Conservation (phyloP, 2,888 invertebrate genomes). For the Unio pictorum region DNA sequence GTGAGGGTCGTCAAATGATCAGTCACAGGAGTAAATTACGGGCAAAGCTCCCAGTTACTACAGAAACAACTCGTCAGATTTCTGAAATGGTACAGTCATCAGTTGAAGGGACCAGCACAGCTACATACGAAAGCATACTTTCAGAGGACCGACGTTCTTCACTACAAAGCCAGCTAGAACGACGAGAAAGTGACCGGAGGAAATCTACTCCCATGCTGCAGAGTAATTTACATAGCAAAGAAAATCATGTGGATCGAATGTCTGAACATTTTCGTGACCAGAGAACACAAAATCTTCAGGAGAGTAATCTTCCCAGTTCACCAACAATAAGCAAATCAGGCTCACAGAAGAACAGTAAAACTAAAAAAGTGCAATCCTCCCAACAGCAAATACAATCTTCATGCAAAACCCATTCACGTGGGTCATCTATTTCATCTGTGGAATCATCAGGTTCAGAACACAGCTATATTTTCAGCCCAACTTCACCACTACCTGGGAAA, state of each 20-base stretch:
- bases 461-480: conserved; percentile 21
- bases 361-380: conserved; percentile 14
- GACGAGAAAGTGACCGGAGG: conserved; percentile 33
- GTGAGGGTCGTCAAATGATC: conserved; percentile 49
- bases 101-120: conserved; percentile 47
- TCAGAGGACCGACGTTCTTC: conserved; percentile 42
- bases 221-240: conserved; percentile 6
- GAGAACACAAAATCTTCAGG: conserved; percentile 27
- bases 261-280: conserved; percentile 31
- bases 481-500: conserved; percentile 6
- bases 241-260: conserved; percentile 27
- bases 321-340: conserved; percentile 12
- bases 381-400: conserved; percentile 17
- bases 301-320: conserved; percentile 22
- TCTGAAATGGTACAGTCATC: conserved; percentile 63
- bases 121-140: conserved; percentile 31
- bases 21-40: conserved; percentile 55
- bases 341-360: conserved; percentile 19
- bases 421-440: conserved; percentile 31
- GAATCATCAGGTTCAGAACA: conserved; percentile 25
- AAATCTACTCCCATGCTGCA: conserved; percentile 42
- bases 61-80: conserved; percentile 62
- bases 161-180: conserved; percentile 26
- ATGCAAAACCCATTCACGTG: conserved; percentile 27
- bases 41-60: conserved; percentile 62